Base-by-base conservation (phyloP, 2,888 invertebrate genomes). In the Venusia cambrica region DNA sequence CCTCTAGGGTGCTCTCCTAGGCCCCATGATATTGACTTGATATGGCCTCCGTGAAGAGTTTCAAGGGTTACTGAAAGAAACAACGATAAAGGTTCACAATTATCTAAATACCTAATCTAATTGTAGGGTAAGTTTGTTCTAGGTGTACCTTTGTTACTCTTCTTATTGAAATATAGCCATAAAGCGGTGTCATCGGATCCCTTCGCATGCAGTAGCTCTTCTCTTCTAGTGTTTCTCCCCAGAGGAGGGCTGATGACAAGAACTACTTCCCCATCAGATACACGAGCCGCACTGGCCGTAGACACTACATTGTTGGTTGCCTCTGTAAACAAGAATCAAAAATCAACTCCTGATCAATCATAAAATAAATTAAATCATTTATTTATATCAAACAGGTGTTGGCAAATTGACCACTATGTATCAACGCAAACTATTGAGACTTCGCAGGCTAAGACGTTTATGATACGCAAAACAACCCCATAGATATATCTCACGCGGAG, bases 41-140 rank as follows among this genome's bases (percentile, higher is more conserved):
- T 66, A 38, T 88, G 76, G 4, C 89, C 91, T 5, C 90, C 88
- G 49, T 89, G 88, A 0, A 90, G 70, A 2, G 89, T 90, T 64
- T 92, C 92, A 45, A 92, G 71, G n/a, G 90, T 88, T n/a, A 92
- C 93, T 93, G 29, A 12, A 47, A 50, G 7, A 27, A 22, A n/a
- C n/a, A n/a, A n/a, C n/a, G n/a, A n/a, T n/a, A n/a, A n/a, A n/a
- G n/a, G n/a, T n/a, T n/a, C n/a, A n/a, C n/a, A n/a, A n/a, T n/a
- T n/a, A n/a, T n/a, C n/a, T n/a, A n/a, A n/a, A n/a, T n/a, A n/a
- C n/a, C n/a, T n/a, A n/a, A n/a, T n/a, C n/a, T n/a, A n/a, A n/a
- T 19, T 19, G 4, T 9, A 4, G 9, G 9, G 8, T 3, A 4
- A 3, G 3, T 25, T 6, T 10, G 4, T 10, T 10, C 17, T 16